Conservation (phyloP, 2,113 vertebrate species). For the Corydoras sp. region DNA sequence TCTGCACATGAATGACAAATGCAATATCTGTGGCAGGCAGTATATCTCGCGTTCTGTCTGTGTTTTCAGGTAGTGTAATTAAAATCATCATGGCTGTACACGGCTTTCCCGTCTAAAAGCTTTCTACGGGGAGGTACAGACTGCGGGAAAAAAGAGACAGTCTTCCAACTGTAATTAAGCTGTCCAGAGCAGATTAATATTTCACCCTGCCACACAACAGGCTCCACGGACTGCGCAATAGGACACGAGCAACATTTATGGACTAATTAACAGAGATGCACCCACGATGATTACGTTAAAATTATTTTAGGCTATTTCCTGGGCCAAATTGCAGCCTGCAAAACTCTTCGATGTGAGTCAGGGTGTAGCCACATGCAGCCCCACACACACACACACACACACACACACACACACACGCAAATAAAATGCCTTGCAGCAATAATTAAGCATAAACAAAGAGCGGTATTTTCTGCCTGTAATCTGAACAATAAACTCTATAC, state of each 20-base stretch:
- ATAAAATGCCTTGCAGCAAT: slow-evolving; percentile 15
- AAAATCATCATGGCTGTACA: slow-evolving; percentile 48
- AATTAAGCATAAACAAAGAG: slow-evolving; percentile 35
- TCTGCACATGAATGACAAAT: slow-evolving; percentile 1
- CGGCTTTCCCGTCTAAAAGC: slow-evolving; percentile 45
- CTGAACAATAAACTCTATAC: slow-evolving; percentile 1
- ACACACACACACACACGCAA: not conserved
- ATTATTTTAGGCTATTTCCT: slow-evolving; percentile 44
- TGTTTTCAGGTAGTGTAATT: slow-evolving; percentile 47
- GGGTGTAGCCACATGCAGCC: too few relatives aligned
- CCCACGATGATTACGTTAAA: slow-evolving; percentile 47
- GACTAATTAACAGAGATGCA: slow-evolving; percentile 58
- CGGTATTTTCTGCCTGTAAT: slow-evolving; percentile 20
- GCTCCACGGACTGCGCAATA: slow-evolving; percentile 50
- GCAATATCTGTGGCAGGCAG: not conserved
- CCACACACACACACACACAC: not conserved
- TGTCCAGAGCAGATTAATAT: slow-evolving; percentile 62
- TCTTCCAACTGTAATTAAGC: slow-evolving; percentile 60
- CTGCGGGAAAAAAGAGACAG: slow-evolving; percentile 37
- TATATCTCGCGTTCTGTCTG: slow-evolving; percentile 23
- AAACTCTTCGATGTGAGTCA: too few relatives aligned
- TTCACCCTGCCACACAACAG: slow-evolving; percentile 50
- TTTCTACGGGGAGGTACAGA: slow-evolving; percentile 36
- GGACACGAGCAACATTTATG: slow-evolving; percentile 57
- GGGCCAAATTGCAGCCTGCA: slow-evolving; percentile 31